Base-by-base conservation (phyloP, 2,888 invertebrate species). In the Acrobasis consociella region DNA sequence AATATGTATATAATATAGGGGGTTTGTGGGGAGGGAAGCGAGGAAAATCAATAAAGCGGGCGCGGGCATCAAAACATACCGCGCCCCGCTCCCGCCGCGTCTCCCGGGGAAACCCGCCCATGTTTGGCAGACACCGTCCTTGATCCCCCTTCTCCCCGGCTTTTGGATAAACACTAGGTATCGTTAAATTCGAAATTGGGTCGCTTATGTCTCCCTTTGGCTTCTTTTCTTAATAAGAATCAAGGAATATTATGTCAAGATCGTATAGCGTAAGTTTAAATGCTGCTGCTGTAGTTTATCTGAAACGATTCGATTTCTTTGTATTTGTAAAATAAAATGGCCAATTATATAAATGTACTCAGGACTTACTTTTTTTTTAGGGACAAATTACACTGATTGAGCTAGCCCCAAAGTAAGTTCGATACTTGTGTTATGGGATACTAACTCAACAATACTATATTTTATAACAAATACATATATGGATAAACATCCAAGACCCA, bases 81-180 rank as follows among this genome's bases (percentile, higher is more conserved):
- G 76, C 80, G 73, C 76, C 83, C 77, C 73, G 61, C 70, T 53
- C 49, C 39, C 67, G 72, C 68, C 81, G 80, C 80, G 83, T 86
- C 87, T 86, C 89, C 90, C 89, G 89, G 90, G 92, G 88, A 89
- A 89, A 91, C 86, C 86, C 90, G 83, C 86, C 91, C 87, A 82
- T 89, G 89, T 90, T 91, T 90, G 89, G 90, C 91, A 92, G 92
- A 92, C 92, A 79, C 87, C 91, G 92, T 87, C 92, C 92, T 92
- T 92, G 92, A 92, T 91, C 87, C 86, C 85, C 87, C 89, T 78
- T 81, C 82, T 82, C 82, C 85, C 83, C 85, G 86, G 84, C 83
- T 81, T 91, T 91, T 81, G 83, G 85, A 90, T 91, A 92, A 91
- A 92, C 91, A 92, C 82, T 83, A 80, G n/a, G 81, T 83, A 80